Evolutionary conservation across 1,140 invertebrate species (phyloP), one percentile per base, ranked within the genome.

Genomic region (Drosophila watanabei): DNA sequence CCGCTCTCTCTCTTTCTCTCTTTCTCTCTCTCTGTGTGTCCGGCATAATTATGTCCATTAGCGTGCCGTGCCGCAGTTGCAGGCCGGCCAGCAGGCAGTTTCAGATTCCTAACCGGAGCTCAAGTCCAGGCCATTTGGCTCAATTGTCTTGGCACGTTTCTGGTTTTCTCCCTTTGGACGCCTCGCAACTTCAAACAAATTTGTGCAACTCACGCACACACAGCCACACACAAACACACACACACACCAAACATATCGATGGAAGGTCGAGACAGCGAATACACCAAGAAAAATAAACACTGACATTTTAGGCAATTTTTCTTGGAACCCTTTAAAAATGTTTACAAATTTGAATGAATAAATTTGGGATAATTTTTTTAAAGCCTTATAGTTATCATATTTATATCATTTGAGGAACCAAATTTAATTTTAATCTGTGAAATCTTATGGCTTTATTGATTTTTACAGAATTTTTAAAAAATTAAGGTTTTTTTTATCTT

Each of bases 1-100:
- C 52, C 35, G 14, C 54, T 16, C 9, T 10, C 20, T 30, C 48
- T 33, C n/a, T 30, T 18, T 30, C 10, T 33, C 30, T 41, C 35
- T 20, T 65, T 65, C 63, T 35, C 41, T 35, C 20, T 51, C 30
- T 16, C 49, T 37, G 41, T 37, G 46, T 79, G 54, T 39, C 54
- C 46, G 62, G 75, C 84, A 79, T 87, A 87, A 87, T 87, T 87
- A 87, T 79, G 71, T 80, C 71, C 80, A 88, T 87, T 87, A 80
- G 76, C 84, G 54, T 63, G 57, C 83, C 60, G 49, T 48, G 43
- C 45, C 72, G 64, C 61, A 66, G 68, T 71, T 80, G 78, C 56
- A 73, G 79, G 57, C 69, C 56, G 79, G 57, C 69, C 56, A 75
- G 69, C 51, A 62, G 58, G 58, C 49, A 56, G 49, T 63, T 62